phyloP scores from a whole-genome alignment of 64 coral and sea anemone genomes.

The Exaiptasia diaphana region DNA sequence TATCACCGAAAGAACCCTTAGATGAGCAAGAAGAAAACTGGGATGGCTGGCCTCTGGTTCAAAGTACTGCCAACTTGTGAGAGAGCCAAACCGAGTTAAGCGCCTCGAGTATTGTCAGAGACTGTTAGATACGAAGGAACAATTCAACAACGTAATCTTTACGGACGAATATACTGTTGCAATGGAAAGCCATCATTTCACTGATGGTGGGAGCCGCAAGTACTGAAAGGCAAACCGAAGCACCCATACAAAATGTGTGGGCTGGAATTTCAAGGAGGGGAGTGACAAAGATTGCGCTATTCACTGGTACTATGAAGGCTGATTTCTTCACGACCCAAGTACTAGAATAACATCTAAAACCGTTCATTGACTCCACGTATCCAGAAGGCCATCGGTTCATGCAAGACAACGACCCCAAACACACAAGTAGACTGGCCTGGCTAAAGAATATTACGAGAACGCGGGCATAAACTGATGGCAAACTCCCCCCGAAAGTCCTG shows the following conservation, averaged over 20 bases:
- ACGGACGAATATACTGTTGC: background rate
- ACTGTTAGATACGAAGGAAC: background rate
- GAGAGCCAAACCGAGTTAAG: background rate
- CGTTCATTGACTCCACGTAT: background rate
- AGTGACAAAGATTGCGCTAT: background rate
- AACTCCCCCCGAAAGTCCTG: background rate
- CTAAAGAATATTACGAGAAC: background rate
- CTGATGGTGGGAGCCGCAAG: background rate
- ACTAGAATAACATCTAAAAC: background rate
- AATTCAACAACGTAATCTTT: background rate
- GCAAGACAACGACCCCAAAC: constrained; percentile 37
- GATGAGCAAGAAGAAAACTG: background rate
- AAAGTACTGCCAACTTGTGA: constrained; percentile 10
- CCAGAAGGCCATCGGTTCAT: background rate
- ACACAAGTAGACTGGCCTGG: background rate
- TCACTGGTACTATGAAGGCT: background rate
- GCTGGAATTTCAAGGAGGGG: background rate
- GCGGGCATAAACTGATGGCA: constrained; percentile 12
- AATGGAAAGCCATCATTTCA: constrained; percentile 20
- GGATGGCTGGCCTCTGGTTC: background rate
- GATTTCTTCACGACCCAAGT: background rate
- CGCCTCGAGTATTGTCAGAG: background rate
- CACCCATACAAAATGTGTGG: constrained; percentile 11
- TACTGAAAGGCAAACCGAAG: background rate
- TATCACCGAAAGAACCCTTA: background rate